Conservation (phyloP, 1,140 invertebrate species). For the Dendrolimus punctatus region DNA sequence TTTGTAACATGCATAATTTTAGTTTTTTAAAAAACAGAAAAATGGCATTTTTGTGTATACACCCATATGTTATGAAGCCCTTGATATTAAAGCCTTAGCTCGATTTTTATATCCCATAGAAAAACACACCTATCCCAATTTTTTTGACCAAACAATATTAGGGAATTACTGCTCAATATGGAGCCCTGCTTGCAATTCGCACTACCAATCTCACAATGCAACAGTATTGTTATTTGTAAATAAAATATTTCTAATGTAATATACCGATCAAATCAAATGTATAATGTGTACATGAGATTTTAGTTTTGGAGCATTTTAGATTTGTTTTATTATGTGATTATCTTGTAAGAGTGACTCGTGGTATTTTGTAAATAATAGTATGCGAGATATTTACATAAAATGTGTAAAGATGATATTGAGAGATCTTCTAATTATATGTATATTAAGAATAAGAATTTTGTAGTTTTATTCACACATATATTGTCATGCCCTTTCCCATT, state of each 20-base stretch:
- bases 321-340: conserved; percentile 36
- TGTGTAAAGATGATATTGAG: conserved; percentile 47
- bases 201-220: conserved; percentile 7
- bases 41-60: no score
- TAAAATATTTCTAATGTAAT: conserved; percentile 28
- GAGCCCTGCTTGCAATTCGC: background rate
- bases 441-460: conserved; percentile 22
- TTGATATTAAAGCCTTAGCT: no score
- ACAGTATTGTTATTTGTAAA: conserved; percentile 23
- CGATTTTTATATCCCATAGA: no score
- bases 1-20: no score
- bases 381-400: conserved; percentile 32
- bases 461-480: background rate
- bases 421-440: conserved; percentile 61
- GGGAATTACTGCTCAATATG: no score
- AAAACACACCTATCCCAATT: no score
- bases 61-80: no score
- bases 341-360: conserved; percentile 39
- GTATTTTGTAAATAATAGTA: conserved; percentile 44
- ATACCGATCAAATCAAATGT: conserved; percentile 33
- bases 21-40: no score
- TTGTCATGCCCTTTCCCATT: background rate
- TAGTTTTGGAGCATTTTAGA: conserved; percentile 35
- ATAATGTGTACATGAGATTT: conserved; percentile 27
- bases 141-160: no score